Base-by-base conservation (phyloP, 2,113 vertebrate genomes). In the Colius striatus region DNA sequence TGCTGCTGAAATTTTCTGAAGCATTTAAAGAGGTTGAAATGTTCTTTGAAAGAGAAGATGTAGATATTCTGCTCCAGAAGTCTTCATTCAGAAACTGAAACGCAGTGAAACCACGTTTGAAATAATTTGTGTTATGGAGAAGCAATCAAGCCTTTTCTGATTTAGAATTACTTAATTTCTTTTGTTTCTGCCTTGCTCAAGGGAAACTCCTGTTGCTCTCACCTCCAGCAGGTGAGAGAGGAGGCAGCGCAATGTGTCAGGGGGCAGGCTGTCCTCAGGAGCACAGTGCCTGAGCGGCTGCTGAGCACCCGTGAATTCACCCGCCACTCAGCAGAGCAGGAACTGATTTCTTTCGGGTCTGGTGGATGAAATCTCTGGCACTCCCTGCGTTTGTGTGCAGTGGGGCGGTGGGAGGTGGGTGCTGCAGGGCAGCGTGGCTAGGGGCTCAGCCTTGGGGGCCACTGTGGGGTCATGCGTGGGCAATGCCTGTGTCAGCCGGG, bases 211-310 rank as follows among this genome's bases (percentile, higher is more conserved):
- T 62, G 17, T 50, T 76, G 41, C 48, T 96, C n/a, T 30, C 13
- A 50, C 30, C 41, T 55, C 21, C 10, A 58, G 47, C 25, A 58
- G 19, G 27, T 29, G 30, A 89, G 65, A 81, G 47, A 34, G 13
- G n/a, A 76, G 72, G 23, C 45, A 43, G 70, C 36, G 66, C 1
- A 4, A 30, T 3, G 9, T 48, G 48, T 11, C 19, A 45, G n/a
- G 61, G 12, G 6, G 5, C 41, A 51, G 62, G 25, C 5, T 2
- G 41, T 41, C 6, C 2, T 70, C 9, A 5, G 0, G 2, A n/a
- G n/a, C 45, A 79, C 1, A 0, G 45, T 51, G 43, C 26, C 43
- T 0, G 0, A 67, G 53, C 1, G 5, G 25, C 45, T 58, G 11
- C 50, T 0, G 3, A 61, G 19, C 10, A 55, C 13, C 29, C 1